Evolutionary conservation across 2,888 invertebrate genomes (phyloP).

Genomic region (Drosophila mettleri): DNA sequence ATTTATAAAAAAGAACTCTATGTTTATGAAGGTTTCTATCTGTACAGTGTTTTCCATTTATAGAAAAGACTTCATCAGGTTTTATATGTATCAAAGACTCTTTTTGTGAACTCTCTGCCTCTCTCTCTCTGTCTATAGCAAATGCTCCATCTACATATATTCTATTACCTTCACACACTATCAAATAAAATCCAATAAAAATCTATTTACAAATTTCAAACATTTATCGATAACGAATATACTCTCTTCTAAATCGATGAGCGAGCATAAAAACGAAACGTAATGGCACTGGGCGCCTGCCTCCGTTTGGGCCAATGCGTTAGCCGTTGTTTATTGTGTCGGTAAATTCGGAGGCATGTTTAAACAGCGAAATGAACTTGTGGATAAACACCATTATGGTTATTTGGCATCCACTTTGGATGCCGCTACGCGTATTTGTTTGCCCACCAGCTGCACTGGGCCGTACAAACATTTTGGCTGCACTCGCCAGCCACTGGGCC

Average conservation of each 20-base stretch:
- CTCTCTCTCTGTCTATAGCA: no score
- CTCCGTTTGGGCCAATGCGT: slow-evolving; percentile 57
- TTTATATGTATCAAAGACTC: no score
- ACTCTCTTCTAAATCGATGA: not conserved
- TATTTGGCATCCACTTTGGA: slow-evolving; percentile 80
- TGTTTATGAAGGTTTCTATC: no score
- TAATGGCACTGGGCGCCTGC: slow-evolving; percentile 66
- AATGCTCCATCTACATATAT: no score
- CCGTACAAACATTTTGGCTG: slow-evolving; percentile 50
- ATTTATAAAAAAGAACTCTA: no score
- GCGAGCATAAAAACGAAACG: slow-evolving; percentile 7
- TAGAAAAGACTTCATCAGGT: no score
- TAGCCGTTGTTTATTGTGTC: slow-evolving; percentile 74
- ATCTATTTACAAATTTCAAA: not conserved
- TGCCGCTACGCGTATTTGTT: slow-evolving; percentile 61
- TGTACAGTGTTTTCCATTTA: no score
- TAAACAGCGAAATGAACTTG: slow-evolving; percentile 82
- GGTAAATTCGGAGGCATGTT: slow-evolving; percentile 81
- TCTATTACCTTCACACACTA: no score
- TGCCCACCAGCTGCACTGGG: slow-evolving; percentile 50
- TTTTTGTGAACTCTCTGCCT: not conserved
- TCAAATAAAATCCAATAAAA: not conserved
- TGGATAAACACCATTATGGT: slow-evolving; percentile 81
- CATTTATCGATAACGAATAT: not conserved
- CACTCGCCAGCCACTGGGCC: slow-evolving; percentile 1